Evolutionary conservation across 2,113 vertebrate species (phyloP).

Genomic region (Indicator maculatus): DNA sequence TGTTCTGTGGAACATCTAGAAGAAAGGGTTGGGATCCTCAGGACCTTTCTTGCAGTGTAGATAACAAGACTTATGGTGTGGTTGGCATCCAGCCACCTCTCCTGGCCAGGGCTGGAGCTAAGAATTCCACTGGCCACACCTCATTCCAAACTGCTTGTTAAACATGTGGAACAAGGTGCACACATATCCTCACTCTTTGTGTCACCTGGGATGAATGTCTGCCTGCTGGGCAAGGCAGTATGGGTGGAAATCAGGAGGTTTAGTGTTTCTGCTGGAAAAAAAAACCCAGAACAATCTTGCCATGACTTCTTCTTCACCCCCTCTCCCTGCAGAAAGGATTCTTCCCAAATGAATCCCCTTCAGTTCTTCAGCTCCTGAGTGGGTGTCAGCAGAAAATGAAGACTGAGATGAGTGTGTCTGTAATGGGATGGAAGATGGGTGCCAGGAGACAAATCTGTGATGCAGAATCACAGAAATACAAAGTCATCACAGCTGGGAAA

Average conservation of each 20-base stretch:
- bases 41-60: not conserved
- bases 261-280: not conserved
- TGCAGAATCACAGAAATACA: no score
- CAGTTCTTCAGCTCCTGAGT: not conserved
- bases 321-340: not conserved
- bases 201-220: not conserved
- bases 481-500: no score
- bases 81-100: not conserved
- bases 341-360: not conserved
- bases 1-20: not conserved
- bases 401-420: not conserved
- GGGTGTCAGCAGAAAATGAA: not conserved
- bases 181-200: not conserved
- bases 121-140: conserved; percentile 5
- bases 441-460: not conserved
- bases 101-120: not conserved
- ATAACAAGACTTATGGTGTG: not conserved
- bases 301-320: not conserved
- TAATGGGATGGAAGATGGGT: not conserved
- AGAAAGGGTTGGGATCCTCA: not conserved
- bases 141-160: conserved; percentile 29
- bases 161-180: not conserved
- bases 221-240: fast-evolving
- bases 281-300: not conserved
- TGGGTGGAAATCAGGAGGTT: not conserved